These are phyloP conservation scores for Torymus tubicola DNA, from an alignment of 2,888 invertebrate species.

Conservation along the genomic window DNA sequence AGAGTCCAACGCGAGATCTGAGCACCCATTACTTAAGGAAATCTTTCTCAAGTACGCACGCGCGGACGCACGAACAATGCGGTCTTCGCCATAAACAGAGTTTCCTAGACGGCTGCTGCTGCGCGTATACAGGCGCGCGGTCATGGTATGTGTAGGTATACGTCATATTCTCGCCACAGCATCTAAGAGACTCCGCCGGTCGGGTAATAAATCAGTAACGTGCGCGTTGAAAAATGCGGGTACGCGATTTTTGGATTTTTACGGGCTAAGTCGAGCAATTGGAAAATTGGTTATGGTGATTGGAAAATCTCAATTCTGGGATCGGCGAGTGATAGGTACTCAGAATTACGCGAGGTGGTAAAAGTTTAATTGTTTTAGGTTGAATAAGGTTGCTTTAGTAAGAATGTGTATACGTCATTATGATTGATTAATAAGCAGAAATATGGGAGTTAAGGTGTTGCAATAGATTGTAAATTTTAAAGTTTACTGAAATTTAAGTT, in stretches of 20 bases:
- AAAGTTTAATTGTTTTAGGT: too few species aligned
- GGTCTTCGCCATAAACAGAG: slow-evolving; percentile 46
- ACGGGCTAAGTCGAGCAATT: neutral
- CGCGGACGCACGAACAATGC: slow-evolving; percentile 36
- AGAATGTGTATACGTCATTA: too few species aligned
- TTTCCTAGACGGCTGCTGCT: slow-evolving; percentile 16
- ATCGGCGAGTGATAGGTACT: neutral
- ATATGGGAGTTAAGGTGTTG: too few species aligned
- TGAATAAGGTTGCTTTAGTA: too few species aligned
- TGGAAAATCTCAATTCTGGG: neutral
- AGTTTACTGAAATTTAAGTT: too few species aligned
- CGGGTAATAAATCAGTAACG: slow-evolving; percentile 33
- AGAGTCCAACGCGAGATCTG: neutral
- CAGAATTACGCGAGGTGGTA: too few species aligned
- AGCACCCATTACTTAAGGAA: slow-evolving; percentile 17
- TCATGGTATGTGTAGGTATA: neutral
- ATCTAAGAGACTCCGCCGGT: neutral
- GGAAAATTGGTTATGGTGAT: slow-evolving; percentile 2
- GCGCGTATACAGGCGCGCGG: too few species aligned
- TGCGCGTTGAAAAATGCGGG: neutral
- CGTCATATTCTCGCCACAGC: slow-evolving; percentile 12
- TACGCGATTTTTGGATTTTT: slow-evolving; percentile 7
- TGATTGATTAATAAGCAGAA: too few species aligned
- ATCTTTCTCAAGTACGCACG: slow-evolving; percentile 28
- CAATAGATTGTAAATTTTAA: too few species aligned